A percentile compares a stretch with the other conserved stretches of the same genome.
Conservation (phyloP, 35 echinoderm and acorn worm genomes). For the Apostichopus parvimensis region DNA sequence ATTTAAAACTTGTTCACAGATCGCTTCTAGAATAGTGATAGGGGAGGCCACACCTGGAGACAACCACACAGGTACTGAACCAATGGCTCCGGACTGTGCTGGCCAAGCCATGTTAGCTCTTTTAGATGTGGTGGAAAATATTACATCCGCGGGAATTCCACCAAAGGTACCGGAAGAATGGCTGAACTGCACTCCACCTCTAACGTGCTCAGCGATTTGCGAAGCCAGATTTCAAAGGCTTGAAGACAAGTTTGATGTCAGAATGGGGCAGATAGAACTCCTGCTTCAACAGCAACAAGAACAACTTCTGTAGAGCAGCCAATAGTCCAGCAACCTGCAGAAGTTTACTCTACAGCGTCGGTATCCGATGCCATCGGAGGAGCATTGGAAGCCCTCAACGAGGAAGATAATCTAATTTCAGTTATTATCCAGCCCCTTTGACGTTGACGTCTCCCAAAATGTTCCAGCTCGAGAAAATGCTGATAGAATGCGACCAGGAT, state of each 20-base stretch:
- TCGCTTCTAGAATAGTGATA: background rate
- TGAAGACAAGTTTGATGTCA: background rate
- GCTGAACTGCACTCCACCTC: background rate
- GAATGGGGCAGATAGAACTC: background rate
- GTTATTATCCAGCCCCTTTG: no score
- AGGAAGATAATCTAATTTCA: background rate
- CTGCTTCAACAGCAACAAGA: background rate
- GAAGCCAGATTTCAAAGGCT: background rate
- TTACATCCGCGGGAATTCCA: background rate
- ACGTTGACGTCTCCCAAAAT: background rate
- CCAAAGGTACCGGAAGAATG: background rate
- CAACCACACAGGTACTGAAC: background rate
- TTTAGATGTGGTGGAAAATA: background rate
- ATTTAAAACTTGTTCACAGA: background rate
- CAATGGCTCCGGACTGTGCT: background rate
- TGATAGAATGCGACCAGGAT: no score
- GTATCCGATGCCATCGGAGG: background rate
- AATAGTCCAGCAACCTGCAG: background rate
- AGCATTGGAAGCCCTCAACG: background rate
- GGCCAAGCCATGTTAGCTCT: background rate
- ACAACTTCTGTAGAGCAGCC: background rate
- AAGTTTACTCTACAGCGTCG: background rate
- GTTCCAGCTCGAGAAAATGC: background rate
- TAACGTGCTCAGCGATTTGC: background rate
- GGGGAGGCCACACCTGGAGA: background rate